Evolutionary conservation across 2,888 invertebrate genomes (phyloP).

Genomic region (Cosmorhoe ocellata): DNA sequence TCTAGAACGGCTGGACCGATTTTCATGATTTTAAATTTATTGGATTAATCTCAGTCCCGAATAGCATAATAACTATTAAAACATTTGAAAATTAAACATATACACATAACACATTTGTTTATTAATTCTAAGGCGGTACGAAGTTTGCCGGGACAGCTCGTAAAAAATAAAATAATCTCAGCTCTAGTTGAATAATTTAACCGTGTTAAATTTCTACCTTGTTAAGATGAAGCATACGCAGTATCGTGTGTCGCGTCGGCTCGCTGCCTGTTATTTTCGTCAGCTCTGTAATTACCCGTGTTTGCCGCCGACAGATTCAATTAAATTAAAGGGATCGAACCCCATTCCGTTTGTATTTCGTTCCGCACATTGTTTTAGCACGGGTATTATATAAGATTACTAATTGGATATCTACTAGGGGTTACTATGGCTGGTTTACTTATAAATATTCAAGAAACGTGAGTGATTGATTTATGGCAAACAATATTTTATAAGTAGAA

Average conservation of each 20-base stretch:
- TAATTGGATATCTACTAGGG: slow-evolving; percentile 31
- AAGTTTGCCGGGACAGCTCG: too few relatives aligned
- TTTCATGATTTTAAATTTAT: too few relatives aligned
- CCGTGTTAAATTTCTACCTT: slow-evolving; percentile 1
- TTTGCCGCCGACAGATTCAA: slow-evolving; percentile 77
- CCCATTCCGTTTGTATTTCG: slow-evolving; percentile 60
- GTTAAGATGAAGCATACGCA: slow-evolving; percentile 24
- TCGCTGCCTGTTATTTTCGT: slow-evolving; percentile 62
- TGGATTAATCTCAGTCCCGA: too few relatives aligned
- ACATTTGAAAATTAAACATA: too few relatives aligned
- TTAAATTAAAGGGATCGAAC: slow-evolving; percentile 71
- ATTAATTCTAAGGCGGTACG: too few relatives aligned
- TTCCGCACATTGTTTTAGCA: slow-evolving; percentile 53
- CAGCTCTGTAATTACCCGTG: slow-evolving; percentile 72
- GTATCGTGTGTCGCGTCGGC: slow-evolving; percentile 52
- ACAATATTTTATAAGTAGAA: too few relatives aligned
- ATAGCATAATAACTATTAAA: too few relatives aligned
- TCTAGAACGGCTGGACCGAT: too few relatives aligned
- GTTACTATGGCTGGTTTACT: neutral
- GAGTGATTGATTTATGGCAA: too few relatives aligned
- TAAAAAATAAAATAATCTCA: neutral
- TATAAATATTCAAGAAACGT: neutral
- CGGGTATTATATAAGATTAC: slow-evolving; percentile 34
- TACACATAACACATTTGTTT: too few relatives aligned
- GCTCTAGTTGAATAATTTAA: neutral